These are phyloP conservation scores for Spea bombifrons DNA, from an alignment of 2,113 vertebrate genomes.

Conservation along the genomic window DNA sequence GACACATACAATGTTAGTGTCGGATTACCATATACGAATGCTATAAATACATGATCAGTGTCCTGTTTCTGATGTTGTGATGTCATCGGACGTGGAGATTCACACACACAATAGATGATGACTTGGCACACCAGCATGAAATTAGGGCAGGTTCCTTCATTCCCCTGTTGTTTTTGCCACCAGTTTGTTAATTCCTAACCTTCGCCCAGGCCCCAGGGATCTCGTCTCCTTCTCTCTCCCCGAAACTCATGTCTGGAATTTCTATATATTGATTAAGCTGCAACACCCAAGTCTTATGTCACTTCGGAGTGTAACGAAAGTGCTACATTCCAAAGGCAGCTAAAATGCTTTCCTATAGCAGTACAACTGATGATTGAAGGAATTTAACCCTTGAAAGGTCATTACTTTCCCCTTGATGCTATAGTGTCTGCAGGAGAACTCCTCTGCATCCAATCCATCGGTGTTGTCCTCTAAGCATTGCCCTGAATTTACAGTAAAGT, in stretches of 20 bases:
- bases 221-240: conserved; percentile 23
- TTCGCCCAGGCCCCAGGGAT: conserved; percentile 34
- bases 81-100: conserved; percentile 8
- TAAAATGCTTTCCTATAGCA: too few species aligned
- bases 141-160: conserved; percentile 22
- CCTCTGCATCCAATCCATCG: too few species aligned
- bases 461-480: too few species aligned
- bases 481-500: too few species aligned
- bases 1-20: too few species aligned
- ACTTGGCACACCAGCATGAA: conserved; percentile 18
- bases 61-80: neutral
- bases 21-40: too few species aligned
- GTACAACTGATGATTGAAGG: too few species aligned
- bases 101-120: neutral
- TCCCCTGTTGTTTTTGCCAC: conserved; percentile 27
- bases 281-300: conserved; percentile 35
- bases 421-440: too few species aligned
- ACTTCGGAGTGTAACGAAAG: neutral
- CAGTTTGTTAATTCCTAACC: conserved; percentile 25
- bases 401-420: too few species aligned
- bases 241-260: conserved; percentile 37
- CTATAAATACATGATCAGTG: neutral
- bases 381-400: too few species aligned
- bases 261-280: conserved; percentile 37
- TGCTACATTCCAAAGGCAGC: conserved; percentile 26